Base-by-base conservation (phyloP, 2,888 invertebrate species). In the Dendrolimus houi region DNA sequence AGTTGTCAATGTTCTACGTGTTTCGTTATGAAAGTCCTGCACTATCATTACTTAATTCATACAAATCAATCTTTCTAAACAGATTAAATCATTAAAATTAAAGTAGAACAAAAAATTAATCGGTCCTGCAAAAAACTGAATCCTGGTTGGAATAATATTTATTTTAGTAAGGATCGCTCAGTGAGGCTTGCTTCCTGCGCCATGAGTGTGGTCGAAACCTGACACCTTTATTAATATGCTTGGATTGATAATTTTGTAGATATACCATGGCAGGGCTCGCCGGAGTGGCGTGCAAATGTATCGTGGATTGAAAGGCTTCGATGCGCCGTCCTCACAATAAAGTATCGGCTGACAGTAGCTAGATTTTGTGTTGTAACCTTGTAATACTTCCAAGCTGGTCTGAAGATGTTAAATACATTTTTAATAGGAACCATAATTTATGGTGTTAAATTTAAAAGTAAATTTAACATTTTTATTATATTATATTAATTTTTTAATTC, bases 221-320 rank as follows among this genome's bases (percentile, higher is more conserved):
- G 83, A 90, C 79, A 88, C 89, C 83, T 72, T 81, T 81, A 82
- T 86, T 85, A 83, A 84, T 89, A 87, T 87, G 89, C 85, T 77
- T 87, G 85, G 85, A 86, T 89, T 89, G 85, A 87, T 88, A 88
- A 88, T 81, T 83, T 83, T 85, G 81, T 87, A 83, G 83, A 87
- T 82, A 83, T 85, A 82, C 76, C 78, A 74, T 75, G 81, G 83
- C 78, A 77, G 75, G 82, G 83, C 77, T 75, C 79, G 69, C 66
- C 64, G 64, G 76, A 69, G 79, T 87, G 82, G 88, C 89, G 86
- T 89, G 89, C 89, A 69, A 87, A 88, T 86, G 83, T 81, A 76
- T 81, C 71, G 76, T 77, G 47, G 10, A 47, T 47, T 78, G 82
- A 82, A 81, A 82, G 88, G 87, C 85, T 87, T 87, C 87, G 64